These are phyloP conservation scores for Petrocephalus schoutedeni DNA, from an alignment of 2,797 vertebrate species.

Conservation along the genomic window DNA sequence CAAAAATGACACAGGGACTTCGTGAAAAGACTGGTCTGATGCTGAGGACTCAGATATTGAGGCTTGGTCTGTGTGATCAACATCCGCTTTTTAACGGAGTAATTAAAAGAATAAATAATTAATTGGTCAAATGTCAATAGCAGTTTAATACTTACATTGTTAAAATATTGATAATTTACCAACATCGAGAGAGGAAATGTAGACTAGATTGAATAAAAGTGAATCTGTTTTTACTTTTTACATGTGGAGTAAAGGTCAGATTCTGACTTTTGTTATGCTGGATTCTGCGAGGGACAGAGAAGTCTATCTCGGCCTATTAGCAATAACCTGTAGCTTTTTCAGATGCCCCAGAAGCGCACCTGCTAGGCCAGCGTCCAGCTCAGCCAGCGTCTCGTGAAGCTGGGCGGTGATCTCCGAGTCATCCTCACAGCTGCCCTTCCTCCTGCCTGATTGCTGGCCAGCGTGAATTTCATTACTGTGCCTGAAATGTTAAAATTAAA, in stretches of 20 bases:
- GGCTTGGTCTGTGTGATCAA: constrained; percentile 44
- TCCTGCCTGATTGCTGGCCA: constrained; percentile 35
- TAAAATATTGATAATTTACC: not conserved
- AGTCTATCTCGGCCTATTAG: not conserved
- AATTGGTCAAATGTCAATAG: not conserved
- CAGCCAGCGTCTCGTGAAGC: constrained; percentile 63
- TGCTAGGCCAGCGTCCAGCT: constrained; percentile 68
- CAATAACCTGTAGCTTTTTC: not conserved
- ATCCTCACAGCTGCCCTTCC: constrained; percentile 48
- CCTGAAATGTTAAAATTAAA: constrained; percentile 38
- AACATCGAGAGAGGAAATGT: not conserved
- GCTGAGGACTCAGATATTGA: constrained; percentile 42
- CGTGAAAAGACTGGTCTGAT: constrained; percentile 32
- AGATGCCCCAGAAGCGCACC: constrained; percentile 48
- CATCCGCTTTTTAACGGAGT: constrained; percentile 51
- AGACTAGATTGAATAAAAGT: not conserved
- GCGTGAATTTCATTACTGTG: constrained; percentile 37
- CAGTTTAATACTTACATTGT: not conserved
- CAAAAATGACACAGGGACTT: constrained; percentile 49
- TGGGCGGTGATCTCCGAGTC: constrained; percentile 53
- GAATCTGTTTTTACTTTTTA: not conserved
- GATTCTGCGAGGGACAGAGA: not conserved
- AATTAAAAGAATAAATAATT: not conserved
- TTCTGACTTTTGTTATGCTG: not conserved
- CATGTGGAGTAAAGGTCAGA: not conserved